Percentiles rank a stretch among this genome's conserved stretches.
These are phyloP conservation scores for Thermophis baileyi DNA, from an alignment of 2,113 vertebrate species.

Conservation along the genomic window DNA sequence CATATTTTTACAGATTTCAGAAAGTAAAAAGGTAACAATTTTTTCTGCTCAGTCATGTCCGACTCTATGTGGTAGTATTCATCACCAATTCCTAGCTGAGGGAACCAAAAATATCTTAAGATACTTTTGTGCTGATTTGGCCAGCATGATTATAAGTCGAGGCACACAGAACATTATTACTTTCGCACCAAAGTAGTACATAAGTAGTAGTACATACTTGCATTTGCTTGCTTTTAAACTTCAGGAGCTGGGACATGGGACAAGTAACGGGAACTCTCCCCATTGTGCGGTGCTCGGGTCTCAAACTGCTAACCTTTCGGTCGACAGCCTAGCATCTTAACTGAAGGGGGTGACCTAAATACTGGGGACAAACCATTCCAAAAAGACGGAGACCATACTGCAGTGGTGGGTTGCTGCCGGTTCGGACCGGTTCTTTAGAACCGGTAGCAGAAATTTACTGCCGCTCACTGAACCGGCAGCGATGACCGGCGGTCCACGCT, in stretches of 20 bases:
- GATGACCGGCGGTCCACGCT: no score
- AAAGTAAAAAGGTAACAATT: neutral
- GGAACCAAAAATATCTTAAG: neutral
- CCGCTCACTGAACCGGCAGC: no score
- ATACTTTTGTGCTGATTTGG: neutral
- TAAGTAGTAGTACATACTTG: no score
- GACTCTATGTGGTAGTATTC: neutral
- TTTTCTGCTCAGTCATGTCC: neutral
- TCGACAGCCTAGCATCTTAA: neutral
- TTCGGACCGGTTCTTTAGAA: no score
- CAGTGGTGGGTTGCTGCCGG: no score
- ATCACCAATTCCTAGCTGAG: neutral
- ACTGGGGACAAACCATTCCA: neutral
- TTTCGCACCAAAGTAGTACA: neutral
- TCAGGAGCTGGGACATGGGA: neutral
- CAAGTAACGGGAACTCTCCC: neutral
- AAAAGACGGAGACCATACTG: neutral
- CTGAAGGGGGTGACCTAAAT: neutral
- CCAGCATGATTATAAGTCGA: neutral
- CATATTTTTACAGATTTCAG: neutral
- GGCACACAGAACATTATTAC: neutral
- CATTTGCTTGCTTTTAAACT: neutral
- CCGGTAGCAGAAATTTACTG: no score
- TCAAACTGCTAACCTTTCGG: neutral
- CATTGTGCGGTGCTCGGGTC: fast-evolving